Evolutionary conservation across 2,888 invertebrate genomes (phyloP), one percentile per base, ranked within the genome.

Genomic region (Helicoverpa assulta): DNA sequence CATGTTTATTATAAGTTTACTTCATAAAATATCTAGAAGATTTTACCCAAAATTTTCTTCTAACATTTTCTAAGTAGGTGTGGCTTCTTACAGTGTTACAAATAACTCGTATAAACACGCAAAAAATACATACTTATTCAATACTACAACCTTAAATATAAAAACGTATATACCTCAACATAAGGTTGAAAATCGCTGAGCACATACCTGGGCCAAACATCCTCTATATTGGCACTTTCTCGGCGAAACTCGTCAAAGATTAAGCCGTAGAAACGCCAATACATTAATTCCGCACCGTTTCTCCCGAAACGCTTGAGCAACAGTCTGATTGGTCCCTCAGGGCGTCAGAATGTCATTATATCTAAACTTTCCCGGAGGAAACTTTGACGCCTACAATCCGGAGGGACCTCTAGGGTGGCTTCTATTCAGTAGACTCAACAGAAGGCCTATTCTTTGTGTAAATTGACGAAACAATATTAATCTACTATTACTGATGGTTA

Each of bases 331-430:
- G 73, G 62, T 73, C 80, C 72, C 77, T 47, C 26, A 61, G 72
- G 78, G 68, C 65, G 72, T 37, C 68, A 76, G 66, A 77, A 78
- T 78, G 80, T 78, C 78, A 78, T 80, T 80, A 78, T 72, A 80
- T 56, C 61, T 69, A 80, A 78, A 78, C 80, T 78, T 80, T 76
- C 63, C 53, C 66, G 65, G 2, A 62, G 60, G 80, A 65, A 77
- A 80, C 62, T 76, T 77, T 69, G 78, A 65, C 55, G 68, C 51
- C 43, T 64, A 76, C 67, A 59, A 76, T 68, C 56, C 72, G 43
- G 40, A n/a, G 21, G 37, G 40, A 29, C 57, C 64, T 51, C 43
- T 50, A 21, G 51, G 69, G 21, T 7, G 19, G 10, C 5, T 26
- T 19, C 29, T 29, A 21, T 26, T 16, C 10, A 53, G 47, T 65